Percentiles rank a stretch among this genome's conserved stretches.
phyloP scores from a whole-genome alignment of 2,888 invertebrate species.

The Mactromeris polynyma region DNA sequence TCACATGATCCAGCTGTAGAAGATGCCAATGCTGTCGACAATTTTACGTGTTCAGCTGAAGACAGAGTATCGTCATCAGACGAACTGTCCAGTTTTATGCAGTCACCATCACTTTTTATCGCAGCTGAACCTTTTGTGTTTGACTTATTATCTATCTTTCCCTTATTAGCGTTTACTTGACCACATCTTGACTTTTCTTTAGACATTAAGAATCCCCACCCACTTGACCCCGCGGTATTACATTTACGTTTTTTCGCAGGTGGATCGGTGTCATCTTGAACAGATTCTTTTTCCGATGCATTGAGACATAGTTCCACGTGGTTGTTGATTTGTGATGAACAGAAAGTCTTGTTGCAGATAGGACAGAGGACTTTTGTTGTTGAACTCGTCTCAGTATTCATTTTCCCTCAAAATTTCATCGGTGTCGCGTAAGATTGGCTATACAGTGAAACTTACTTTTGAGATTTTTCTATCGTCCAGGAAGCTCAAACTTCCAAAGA shows the following conservation, averaged over 20 bases:
- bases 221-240: slow-evolving; percentile 25
- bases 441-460: background rate
- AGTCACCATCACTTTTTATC: slow-evolving; percentile 1
- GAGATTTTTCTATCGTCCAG: background rate
- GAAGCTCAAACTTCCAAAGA: no score
- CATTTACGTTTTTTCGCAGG: slow-evolving; percentile 53
- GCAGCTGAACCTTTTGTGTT: background rate
- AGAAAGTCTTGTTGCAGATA: slow-evolving; percentile 73
- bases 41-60: background rate
- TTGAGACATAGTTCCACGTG: slow-evolving; percentile 57
- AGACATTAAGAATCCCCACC: slow-evolving; percentile 63
- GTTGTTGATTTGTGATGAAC: slow-evolving; percentile 28
- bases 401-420: background rate
- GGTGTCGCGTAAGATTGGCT: background rate
- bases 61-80: background rate
- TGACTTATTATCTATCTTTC: background rate
- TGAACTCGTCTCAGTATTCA: background rate
- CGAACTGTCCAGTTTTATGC: background rate
- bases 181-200: background rate
- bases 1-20: background rate
- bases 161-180: background rate
- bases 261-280: slow-evolving; percentile 9
- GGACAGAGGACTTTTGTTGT: slow-evolving; percentile 70
- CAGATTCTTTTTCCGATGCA: background rate
- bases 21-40: background rate